Evolutionary conservation across 64 coral and sea anemone genomes (phyloP).

Genomic region (Montipora efflorescens): DNA sequence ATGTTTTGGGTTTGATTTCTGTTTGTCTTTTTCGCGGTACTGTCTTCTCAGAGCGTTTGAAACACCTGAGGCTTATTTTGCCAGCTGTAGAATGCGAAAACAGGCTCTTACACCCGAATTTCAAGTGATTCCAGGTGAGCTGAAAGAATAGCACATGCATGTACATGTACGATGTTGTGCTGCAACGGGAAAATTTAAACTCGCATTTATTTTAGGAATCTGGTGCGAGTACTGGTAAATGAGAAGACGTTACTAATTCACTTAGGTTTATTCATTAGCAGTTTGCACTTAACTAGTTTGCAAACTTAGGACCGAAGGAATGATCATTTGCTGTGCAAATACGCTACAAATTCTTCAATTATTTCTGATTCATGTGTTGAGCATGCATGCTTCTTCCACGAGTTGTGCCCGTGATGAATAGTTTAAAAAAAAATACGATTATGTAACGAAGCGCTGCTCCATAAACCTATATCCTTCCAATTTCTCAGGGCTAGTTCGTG

Average conservation of each 20-base stretch:
- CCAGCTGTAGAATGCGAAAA: neutral
- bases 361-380: neutral
- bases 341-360: neutral
- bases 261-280: neutral
- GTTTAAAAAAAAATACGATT: too few species aligned
- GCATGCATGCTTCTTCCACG: neutral
- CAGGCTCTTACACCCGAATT: neutral
- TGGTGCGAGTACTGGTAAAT: too few species aligned
- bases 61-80: neutral
- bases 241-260: neutral
- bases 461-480: too few species aligned
- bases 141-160: neutral
- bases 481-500: too few species aligned
- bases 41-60: too few species aligned
- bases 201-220: neutral
- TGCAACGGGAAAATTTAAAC: too few species aligned
- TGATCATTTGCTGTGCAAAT: neutral
- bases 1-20: too few species aligned
- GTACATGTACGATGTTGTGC: too few species aligned
- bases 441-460: too few species aligned
- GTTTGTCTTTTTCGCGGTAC: too few species aligned
- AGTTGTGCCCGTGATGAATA: neutral
- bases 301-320: neutral
- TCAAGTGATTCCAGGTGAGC: neutral
- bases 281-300: too few species aligned